These are phyloP conservation scores for Diarsia rubi DNA, from an alignment of 2,888 invertebrate genomes.

Conservation along the genomic window DNA sequence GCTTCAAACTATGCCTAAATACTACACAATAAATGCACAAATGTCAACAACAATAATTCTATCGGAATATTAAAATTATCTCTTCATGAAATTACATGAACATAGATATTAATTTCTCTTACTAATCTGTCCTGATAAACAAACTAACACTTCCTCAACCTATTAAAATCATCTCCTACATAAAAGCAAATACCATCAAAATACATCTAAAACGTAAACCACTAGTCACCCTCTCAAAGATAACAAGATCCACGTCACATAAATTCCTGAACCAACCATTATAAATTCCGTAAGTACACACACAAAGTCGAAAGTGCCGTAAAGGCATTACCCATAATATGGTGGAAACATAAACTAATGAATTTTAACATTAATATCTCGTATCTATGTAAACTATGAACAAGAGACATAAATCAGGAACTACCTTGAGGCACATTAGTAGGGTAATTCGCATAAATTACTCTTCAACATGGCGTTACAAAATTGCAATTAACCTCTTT, in stretches of 20 bases:
- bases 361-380: slow-evolving; percentile 62
- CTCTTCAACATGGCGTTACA: slow-evolving; percentile 37
- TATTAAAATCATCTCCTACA: neutral
- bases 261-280: slow-evolving; percentile 54
- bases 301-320: slow-evolving; percentile 52
- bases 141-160: neutral
- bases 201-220: slow-evolving; percentile 24
- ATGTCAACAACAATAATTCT: neutral
- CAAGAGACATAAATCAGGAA: slow-evolving; percentile 63
- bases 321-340: slow-evolving; percentile 45
- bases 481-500: slow-evolving; percentile 47
- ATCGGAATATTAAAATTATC: neutral
- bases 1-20: neutral
- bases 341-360: slow-evolving; percentile 58
- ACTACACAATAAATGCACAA: neutral
- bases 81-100: neutral
- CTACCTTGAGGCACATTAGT: slow-evolving; percentile 61
- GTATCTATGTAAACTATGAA: slow-evolving; percentile 59
- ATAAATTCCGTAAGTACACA: slow-evolving; percentile 59
- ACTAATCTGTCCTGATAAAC: neutral
- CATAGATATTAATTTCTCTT: neutral
- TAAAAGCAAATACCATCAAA: slow-evolving; percentile 38
- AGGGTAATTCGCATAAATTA: slow-evolving; percentile 62
- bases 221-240: slow-evolving; percentile 11
- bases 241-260: slow-evolving; percentile 31